A percentile compares a stretch with the other conserved stretches of the same genome.
Conservation (phyloP, 2,797 vertebrate species). For the Myotis pilosus region DNA sequence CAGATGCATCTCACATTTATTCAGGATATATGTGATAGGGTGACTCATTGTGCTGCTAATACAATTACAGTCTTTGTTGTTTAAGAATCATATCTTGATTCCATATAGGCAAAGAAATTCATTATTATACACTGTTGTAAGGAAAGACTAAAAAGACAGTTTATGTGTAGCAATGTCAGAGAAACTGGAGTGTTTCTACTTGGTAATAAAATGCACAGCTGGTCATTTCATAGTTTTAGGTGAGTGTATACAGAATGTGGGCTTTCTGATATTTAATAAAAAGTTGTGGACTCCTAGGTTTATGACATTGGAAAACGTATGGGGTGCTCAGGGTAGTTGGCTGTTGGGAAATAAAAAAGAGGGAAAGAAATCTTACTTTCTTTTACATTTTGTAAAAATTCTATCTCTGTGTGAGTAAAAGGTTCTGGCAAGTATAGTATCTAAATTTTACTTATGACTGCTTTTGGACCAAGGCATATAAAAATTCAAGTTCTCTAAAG, state of each 20-base stretch:
- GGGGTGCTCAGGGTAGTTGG: not conserved
- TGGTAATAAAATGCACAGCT: constrained; percentile 65
- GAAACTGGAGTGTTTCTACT: constrained; percentile 58
- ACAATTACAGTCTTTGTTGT: constrained; percentile 75
- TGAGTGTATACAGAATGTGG: not conserved
- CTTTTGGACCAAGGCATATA: not conserved
- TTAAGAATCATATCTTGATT: constrained; percentile 69
- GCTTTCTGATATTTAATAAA: constrained; percentile 11
- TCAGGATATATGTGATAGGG: constrained; percentile 74
- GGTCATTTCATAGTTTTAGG: constrained; percentile 44
- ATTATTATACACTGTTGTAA: constrained; percentile 66
- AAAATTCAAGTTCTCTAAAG: not conserved
- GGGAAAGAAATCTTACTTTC: not conserved
- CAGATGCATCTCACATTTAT: constrained; percentile 77
- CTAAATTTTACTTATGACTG: constrained; percentile 17
- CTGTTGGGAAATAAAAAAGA: not conserved
- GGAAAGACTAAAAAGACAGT: constrained; percentile 60
- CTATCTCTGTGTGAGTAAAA: not conserved
- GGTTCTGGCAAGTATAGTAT: not conserved
- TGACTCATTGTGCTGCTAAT: constrained; percentile 79
- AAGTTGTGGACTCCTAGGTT: not conserved
- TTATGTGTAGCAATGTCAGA: constrained; percentile 59
- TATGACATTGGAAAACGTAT: not conserved
- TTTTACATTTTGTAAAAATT: constrained; percentile 12
- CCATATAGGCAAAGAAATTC: constrained; percentile 69